Evolutionary conservation across 2,797 vertebrate genomes (phyloP), one percentile per base, ranked within the genome.

Genomic region (Apogon hyalosoma): DNA sequence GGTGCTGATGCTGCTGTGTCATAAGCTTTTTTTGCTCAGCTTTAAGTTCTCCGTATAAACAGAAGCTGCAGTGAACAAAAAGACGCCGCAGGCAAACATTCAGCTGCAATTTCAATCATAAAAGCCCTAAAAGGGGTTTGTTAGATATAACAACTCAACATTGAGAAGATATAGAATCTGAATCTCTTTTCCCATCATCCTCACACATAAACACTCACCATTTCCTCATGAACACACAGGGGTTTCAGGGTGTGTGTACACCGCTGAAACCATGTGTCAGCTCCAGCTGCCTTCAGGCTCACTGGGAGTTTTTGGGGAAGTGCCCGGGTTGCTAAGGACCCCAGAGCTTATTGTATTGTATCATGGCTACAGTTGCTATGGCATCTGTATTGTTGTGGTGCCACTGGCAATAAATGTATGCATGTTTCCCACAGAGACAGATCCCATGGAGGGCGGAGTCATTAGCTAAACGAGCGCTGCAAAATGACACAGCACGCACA

Each of bases 331-430:
- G 59, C 78, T 75, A 80, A 71, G 75, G 76, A 75, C 64, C 73
- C 59, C 41, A 0, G 56, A 7, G 41, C 63, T 46, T 46, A 63
- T 79, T 69, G 74, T 82, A 75, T 53, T 68, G 67, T 80, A 75
- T 84, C 76, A 60, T 56, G 1, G 77, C 55, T 83, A 74, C 84
- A 48, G 85, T 83, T 85, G 83, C 81, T 71, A 82, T 73, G 80
- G 85, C 73, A 73, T 81, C 85, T 66, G 81, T 52, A 82, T 58
- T 72, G 73, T 79, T 70, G 67, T 42, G 14, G 63, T 82, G 85
- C 82, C 87, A 74, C 60, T n/a, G 10, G 52, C 63, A 21, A 82
- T 81, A 73, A 85, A 81, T 62, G 81, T 79, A 77, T 79, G 78
- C 79, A 53, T 77, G 77, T 83, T 85, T 86, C 81, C 80, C 41